Conservation (phyloP, 23 tunicate genomes). For the Halocynthia roretzi region DNA sequence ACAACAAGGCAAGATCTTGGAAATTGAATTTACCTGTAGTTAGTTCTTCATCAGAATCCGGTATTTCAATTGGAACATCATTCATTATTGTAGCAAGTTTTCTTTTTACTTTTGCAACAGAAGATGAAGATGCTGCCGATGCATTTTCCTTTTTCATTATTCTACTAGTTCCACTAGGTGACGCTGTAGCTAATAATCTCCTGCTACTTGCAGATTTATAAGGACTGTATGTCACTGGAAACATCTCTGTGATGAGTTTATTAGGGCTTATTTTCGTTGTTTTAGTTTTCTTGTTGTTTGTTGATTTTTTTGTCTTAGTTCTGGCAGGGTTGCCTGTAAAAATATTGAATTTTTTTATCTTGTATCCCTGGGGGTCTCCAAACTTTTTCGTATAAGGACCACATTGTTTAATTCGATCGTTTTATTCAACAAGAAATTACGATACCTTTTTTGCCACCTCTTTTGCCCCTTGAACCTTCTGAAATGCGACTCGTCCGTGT, state of each 20-base stretch:
- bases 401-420: too few species aligned
- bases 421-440: too few species aligned
- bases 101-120: neutral
- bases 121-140: neutral
- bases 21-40: neutral
- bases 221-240: conserved; percentile 38
- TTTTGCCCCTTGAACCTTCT: too few species aligned
- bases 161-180: neutral
- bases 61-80: neutral
- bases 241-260: conserved; percentile 66
- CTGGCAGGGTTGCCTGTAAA: neutral
- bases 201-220: neutral
- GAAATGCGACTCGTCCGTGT: too few species aligned
- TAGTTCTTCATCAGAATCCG: conserved; percentile 1
- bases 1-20: too few species aligned
- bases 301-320: neutral
- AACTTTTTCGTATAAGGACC: too few species aligned
- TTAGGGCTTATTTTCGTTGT: conserved; percentile 39
- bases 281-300: neutral
- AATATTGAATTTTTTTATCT: neutral
- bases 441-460: too few species aligned
- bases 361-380: too few species aligned
- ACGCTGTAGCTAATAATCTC: neutral
- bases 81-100: neutral
- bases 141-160: neutral